Evolutionary conservation across 2,888 invertebrate species (phyloP).

Genomic region (Stenolophus ochropezus): DNA sequence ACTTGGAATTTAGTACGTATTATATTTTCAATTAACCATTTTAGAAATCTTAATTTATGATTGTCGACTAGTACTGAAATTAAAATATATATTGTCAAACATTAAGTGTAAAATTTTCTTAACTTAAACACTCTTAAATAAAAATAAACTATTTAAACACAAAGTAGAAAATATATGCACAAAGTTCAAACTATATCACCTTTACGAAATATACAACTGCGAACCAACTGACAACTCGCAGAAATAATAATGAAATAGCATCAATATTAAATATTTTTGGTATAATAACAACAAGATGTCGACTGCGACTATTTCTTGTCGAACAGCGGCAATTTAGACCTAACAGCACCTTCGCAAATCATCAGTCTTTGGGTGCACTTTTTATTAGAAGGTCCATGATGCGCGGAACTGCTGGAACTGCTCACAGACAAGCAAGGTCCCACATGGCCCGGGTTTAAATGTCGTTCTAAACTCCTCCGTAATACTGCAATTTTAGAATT

Average conservation of each 20-base stretch:
- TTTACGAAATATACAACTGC: slow-evolving; percentile 57
- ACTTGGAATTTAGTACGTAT: slow-evolving; percentile 9
- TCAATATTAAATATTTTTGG: slow-evolving; percentile 58
- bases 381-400: slow-evolving; percentile 66
- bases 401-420: slow-evolving; percentile 68
- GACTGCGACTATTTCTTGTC: slow-evolving; percentile 78
- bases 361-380: slow-evolving; percentile 80
- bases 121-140: slow-evolving; percentile 18
- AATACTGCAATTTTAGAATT: slow-evolving; percentile 66
- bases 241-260: slow-evolving; percentile 56
- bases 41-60: slow-evolving; percentile 1
- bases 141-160: slow-evolving; percentile 47
- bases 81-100: slow-evolving; percentile 3
- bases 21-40: neutral
- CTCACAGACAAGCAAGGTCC: slow-evolving; percentile 69
- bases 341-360: slow-evolving; percentile 90
- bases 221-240: slow-evolving; percentile 50
- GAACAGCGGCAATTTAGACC: slow-evolving; percentile 89
- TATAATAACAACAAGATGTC: slow-evolving; percentile 57
- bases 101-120: slow-evolving; percentile 6
- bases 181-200: slow-evolving; percentile 57
- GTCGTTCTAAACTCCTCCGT: slow-evolving; percentile 67
- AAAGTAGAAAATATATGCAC: slow-evolving; percentile 55
- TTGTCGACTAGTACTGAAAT: slow-evolving; percentile 20
- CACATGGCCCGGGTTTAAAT: slow-evolving; percentile 64